phyloP scores from a whole-genome alignment of 2,113 vertebrate genomes.

The Alosa alosa region DNA sequence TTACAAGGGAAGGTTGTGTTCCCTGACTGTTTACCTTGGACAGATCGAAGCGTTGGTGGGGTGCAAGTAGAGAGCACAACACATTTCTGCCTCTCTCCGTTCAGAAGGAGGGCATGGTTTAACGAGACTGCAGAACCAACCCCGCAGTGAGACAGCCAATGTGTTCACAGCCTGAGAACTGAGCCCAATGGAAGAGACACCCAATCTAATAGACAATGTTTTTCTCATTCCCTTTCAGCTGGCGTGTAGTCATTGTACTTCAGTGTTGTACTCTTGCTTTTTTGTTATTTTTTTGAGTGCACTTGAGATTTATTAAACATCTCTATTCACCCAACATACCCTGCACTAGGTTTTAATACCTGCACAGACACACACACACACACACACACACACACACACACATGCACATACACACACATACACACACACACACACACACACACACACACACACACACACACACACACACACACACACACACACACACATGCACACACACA shows the following conservation, averaged over 20 bases:
- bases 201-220: not conserved
- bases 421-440: not conserved
- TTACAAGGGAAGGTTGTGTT: slow-evolving; percentile 28
- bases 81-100: slow-evolving; percentile 2
- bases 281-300: not conserved
- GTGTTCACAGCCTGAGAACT: not conserved
- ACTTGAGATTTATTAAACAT: not conserved
- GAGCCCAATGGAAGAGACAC: not conserved
- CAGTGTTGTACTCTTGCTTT: too few species aligned
- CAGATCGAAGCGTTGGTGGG: slow-evolving; percentile 22
- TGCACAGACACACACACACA: not conserved
- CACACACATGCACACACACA: not conserved
- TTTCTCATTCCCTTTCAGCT: not conserved
- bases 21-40: slow-evolving; percentile 32
- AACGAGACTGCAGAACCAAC: not conserved
- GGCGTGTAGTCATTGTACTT: not conserved
- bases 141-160: not conserved
- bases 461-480: not conserved
- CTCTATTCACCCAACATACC: too few species aligned
- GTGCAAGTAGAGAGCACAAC: slow-evolving; percentile 6
- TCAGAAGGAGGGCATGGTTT: not conserved
- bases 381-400: not conserved
- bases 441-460: not conserved
- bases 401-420: not conserved
- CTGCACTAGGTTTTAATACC: not conserved